A percentile compares a stretch with the other conserved stretches of the same genome.
These are phyloP conservation scores for Sminthopsis crassicaudata DNA, from an alignment of 2,113 vertebrate species.

Conservation along the genomic window DNA sequence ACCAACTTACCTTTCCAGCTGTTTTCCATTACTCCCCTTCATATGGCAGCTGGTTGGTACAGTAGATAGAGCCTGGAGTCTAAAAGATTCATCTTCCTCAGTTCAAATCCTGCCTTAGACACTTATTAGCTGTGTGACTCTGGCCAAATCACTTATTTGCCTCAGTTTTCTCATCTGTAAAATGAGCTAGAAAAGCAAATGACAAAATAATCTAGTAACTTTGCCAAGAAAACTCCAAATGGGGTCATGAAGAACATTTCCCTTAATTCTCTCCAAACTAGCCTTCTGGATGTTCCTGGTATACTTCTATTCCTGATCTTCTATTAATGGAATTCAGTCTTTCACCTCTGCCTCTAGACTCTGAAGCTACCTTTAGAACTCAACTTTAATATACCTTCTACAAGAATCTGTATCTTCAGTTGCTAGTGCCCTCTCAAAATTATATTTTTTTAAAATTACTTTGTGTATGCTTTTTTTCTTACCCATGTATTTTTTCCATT, in stretches of 20 bases:
- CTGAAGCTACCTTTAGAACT: neutral
- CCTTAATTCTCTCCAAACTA: neutral
- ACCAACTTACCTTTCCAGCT: neutral
- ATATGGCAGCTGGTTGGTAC: too few species aligned
- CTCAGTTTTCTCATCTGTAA: too few species aligned
- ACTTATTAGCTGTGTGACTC: too few species aligned
- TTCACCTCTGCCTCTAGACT: neutral
- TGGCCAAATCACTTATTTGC: too few species aligned
- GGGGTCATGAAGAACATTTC: neutral
- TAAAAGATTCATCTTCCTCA: too few species aligned
- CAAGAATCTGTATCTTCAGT: neutral
- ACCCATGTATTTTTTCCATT: neutral
- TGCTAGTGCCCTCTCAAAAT: neutral
- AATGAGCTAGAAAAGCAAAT: too few species aligned
- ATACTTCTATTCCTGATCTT: neutral
- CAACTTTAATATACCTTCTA: neutral
- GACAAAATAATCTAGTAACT: too few species aligned
- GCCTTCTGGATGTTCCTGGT: neutral
- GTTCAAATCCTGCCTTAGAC: too few species aligned
- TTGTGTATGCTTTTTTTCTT: neutral
- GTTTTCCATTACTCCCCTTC: neutral
- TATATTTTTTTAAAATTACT: neutral
- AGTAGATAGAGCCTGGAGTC: too few species aligned
- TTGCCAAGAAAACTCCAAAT: too few species aligned
- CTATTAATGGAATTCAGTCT: neutral